Conservation (phyloP, 2,888 invertebrate species). For the Cinara cedri region DNA sequence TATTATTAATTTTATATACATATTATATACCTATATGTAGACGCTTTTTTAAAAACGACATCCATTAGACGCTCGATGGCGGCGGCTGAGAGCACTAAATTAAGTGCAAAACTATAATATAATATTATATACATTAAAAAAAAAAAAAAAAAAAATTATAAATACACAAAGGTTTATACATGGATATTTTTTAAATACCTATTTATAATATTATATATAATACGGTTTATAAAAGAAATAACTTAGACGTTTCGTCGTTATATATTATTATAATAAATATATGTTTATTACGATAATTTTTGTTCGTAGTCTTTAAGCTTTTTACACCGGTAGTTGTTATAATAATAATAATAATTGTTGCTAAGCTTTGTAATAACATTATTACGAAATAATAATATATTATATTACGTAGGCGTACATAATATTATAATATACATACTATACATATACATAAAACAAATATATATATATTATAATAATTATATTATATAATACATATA, state of each 20-base stretch:
- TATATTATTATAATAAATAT: conserved; percentile 41
- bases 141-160: conserved; percentile 19
- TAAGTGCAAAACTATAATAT: conserved; percentile 53
- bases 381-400: conserved; percentile 17
- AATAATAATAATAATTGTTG: conserved; percentile 22
- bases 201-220: conserved; percentile 26
- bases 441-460: conserved; percentile 50
- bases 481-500: conserved; percentile 47
- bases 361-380: conserved; percentile 56
- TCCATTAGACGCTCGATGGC: conserved; percentile 41
- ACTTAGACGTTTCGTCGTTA: conserved; percentile 48
- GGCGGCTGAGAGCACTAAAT: conserved; percentile 18
- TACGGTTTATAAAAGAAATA: conserved; percentile 39
- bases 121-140: background rate
- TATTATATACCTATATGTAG: conserved; percentile 22
- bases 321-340: conserved; percentile 55
- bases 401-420: conserved; percentile 45
- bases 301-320: conserved; percentile 54
- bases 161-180: conserved; percentile 52
- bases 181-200: conserved; percentile 53
- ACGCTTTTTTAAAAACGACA: conserved; percentile 44
- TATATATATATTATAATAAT: too few relatives aligned
- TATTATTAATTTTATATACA: background rate
- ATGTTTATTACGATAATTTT: background rate
- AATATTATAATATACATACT: conserved; percentile 48